Conservation (phyloP, 2,113 vertebrate genomes). For the Marmota flaviventris region DNA sequence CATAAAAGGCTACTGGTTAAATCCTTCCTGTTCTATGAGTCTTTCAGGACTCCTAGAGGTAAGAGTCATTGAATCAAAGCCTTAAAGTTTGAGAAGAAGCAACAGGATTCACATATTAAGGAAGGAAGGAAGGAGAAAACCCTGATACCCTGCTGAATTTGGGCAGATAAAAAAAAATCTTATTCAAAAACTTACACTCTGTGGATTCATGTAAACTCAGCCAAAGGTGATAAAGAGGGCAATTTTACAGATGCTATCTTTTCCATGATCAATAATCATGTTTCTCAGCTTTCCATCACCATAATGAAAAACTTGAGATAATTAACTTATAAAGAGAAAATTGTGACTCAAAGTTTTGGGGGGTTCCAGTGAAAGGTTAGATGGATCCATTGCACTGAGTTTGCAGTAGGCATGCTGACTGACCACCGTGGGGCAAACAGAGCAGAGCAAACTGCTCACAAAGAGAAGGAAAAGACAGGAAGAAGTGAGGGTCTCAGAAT, state of each 20-base stretch:
- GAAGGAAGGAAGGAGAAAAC: background rate
- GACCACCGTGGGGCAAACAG: background rate
- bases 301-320: background rate
- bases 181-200: background rate
- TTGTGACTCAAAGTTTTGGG: background rate
- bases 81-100: constrained; percentile 27
- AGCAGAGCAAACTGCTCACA: background rate
- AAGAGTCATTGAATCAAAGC: constrained; percentile 26
- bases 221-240: background rate
- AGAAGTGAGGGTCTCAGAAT: background rate
- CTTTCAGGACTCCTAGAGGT: constrained; percentile 44
- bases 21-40: constrained; percentile 28
- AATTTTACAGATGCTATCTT: background rate
- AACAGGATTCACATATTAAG: background rate
- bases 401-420: background rate
- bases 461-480: background rate
- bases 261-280: background rate
- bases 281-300: background rate
- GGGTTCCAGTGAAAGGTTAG: background rate
- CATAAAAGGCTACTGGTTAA: constrained; percentile 54
- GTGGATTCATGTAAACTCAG: background rate
- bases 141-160: background rate
- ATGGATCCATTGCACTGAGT: background rate
- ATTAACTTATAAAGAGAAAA: background rate
- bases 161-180: background rate